Evolutionary conservation across 2,888 invertebrate species (phyloP).

Genomic region (Volucella zonaria): DNA sequence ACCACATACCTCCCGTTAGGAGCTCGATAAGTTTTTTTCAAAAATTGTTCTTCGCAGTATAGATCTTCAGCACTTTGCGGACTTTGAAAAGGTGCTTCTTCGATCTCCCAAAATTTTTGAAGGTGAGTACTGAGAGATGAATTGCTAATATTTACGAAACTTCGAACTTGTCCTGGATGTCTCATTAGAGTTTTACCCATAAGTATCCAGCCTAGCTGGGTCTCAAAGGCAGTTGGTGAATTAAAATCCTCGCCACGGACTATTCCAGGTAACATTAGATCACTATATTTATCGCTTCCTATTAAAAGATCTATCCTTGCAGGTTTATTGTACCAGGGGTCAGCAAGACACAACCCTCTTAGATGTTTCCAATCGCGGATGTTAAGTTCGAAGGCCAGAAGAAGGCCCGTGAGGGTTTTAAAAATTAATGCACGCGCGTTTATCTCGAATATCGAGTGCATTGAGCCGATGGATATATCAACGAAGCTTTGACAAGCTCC

Average conservation of each 20-base stretch:
- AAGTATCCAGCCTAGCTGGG: neutral
- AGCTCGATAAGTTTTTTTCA: too few relatives aligned
- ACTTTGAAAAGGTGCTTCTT: neutral
- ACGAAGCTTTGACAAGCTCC: too few relatives aligned
- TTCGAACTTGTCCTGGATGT: neutral
- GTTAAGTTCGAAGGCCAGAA: too few relatives aligned
- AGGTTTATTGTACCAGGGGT: neutral
- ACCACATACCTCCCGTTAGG: neutral
- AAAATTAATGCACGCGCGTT: constrained; percentile 2
- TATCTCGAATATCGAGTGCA: neutral
- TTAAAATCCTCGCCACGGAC: neutral
- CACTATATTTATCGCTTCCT: neutral
- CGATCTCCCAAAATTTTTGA: neutral
- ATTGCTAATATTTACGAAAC: neutral
- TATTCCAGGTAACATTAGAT: neutral
- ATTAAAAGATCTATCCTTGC: neutral
- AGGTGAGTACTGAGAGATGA: neutral
- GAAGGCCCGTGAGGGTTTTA: too few relatives aligned
- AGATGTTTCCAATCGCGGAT: too few relatives aligned
- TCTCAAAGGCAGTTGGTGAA: neutral
- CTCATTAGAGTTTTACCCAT: neutral
- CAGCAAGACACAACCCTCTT: neutral
- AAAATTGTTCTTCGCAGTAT: too few relatives aligned
- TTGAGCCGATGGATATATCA: neutral
- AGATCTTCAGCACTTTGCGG: neutral